A percentile compares a stretch with the other conserved stretches of the same genome.
Evolutionary conservation across 2,113 vertebrate genomes (phyloP).

Genomic region (Nicator chloris): DNA sequence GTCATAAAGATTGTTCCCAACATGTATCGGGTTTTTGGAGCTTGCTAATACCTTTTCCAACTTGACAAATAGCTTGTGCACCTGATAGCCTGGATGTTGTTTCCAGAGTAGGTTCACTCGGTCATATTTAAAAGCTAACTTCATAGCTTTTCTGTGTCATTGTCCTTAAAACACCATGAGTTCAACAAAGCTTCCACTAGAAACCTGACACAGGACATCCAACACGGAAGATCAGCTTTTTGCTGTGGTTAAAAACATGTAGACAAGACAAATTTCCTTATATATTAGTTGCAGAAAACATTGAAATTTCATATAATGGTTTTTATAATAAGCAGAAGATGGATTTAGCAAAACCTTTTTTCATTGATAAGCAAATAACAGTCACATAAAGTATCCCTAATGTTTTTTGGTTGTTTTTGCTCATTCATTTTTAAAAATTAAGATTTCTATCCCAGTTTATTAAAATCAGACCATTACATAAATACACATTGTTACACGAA

Average conservation of each 20-base stretch:
- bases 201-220: neutral
- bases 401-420: neutral
- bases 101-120: neutral
- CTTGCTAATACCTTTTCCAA: neutral
- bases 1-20: neutral
- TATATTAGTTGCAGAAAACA: neutral
- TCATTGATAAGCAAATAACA: neutral
- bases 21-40: neutral
- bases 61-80: neutral
- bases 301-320: neutral
- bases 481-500: neutral
- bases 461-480: neutral
- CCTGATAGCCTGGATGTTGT: neutral
- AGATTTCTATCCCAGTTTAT: neutral
- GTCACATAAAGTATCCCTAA: neutral
- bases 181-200: neutral
- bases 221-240: neutral
- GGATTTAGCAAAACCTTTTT: neutral
- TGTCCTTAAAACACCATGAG: neutral
- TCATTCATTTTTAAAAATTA: neutral
- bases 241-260: neutral
- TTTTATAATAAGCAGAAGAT: neutral
- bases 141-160: neutral
- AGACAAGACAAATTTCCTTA: neutral
- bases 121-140: neutral